phyloP scores from a whole-genome alignment of 2,888 invertebrate genomes.

The Hedychridium roseum region DNA sequence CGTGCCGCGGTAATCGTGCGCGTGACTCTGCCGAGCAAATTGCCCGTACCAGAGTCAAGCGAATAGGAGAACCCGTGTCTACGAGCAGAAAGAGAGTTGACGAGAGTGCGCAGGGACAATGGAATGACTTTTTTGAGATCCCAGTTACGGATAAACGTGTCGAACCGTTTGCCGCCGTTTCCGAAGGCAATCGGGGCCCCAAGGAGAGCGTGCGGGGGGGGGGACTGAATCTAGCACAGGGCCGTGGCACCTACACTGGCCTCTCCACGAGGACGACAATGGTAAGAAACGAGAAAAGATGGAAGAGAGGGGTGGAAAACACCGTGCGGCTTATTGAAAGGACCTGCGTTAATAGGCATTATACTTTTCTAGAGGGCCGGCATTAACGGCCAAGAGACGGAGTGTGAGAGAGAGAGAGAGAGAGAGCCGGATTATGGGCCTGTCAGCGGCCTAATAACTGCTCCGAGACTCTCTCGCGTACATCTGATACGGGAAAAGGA shows the following conservation, averaged over 20 bases:
- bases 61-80: too few relatives aligned
- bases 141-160: conserved; percentile 1
- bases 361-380: conserved; percentile 31
- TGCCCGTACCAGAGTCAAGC: too few relatives aligned
- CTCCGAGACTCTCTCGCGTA: conserved; percentile 45
- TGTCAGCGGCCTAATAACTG: conserved; percentile 62
- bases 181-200: conserved; percentile 1
- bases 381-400: conserved; percentile 54
- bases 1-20: too few relatives aligned
- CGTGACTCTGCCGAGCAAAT: too few relatives aligned
- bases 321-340: conserved; percentile 36
- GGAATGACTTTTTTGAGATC: conserved; percentile 4
- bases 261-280: too few relatives aligned
- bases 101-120: not conserved
- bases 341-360: conserved; percentile 44
- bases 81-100: not conserved
- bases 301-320: not conserved
- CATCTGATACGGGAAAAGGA: conserved; percentile 59
- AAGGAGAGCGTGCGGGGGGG: not conserved
- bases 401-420: conserved; percentile 27
- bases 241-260: too few relatives aligned
- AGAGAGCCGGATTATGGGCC: conserved; percentile 56
- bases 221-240: not conserved
- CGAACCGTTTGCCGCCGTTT: conserved; percentile 6
- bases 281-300: not conserved